Percentiles rank a stretch among this genome's conserved stretches.
Conservation (phyloP, 2,113 vertebrate species). For the Pterocles burchelli region DNA sequence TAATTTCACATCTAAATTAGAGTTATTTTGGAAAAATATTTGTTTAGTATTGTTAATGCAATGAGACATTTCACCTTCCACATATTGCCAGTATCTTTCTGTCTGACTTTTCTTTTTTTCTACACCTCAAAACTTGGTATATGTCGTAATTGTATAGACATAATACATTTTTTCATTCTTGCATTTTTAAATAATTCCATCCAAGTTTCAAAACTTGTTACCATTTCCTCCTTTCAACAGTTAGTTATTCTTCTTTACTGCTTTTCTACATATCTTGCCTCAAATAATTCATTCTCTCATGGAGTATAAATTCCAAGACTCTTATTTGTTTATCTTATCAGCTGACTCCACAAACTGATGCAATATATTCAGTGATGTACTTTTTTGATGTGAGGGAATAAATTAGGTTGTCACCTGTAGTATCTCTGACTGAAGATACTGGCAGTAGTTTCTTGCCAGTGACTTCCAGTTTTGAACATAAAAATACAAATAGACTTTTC, state of each 20-base stretch:
- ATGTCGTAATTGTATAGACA: not conserved
- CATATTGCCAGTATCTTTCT: not conserved
- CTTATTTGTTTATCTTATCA: not conserved
- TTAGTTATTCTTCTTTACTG: not conserved
- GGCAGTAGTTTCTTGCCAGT: not conserved
- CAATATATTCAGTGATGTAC: not conserved
- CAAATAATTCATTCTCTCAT: not conserved
- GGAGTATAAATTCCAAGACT: not conserved
- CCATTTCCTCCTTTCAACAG: not conserved
- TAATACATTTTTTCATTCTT: not conserved
- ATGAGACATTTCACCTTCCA: not conserved
- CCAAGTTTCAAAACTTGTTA: not conserved
- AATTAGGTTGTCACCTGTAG: not conserved
- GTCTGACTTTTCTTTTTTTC: not conserved
- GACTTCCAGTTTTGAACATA: not conserved
- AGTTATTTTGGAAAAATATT: not conserved
- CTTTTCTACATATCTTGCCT: not conserved
- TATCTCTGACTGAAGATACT: not conserved
- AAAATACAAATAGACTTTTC: not conserved
- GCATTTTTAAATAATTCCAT: not conserved
- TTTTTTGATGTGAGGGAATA: not conserved
- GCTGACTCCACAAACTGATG: not conserved
- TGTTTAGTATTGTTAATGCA: not conserved
- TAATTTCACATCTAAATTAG: not conserved
- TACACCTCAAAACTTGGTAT: not conserved